These are phyloP conservation scores for Machaerirhynchus nigripectus DNA, from an alignment of 2,113 vertebrate genomes.

Conservation along the genomic window DNA sequence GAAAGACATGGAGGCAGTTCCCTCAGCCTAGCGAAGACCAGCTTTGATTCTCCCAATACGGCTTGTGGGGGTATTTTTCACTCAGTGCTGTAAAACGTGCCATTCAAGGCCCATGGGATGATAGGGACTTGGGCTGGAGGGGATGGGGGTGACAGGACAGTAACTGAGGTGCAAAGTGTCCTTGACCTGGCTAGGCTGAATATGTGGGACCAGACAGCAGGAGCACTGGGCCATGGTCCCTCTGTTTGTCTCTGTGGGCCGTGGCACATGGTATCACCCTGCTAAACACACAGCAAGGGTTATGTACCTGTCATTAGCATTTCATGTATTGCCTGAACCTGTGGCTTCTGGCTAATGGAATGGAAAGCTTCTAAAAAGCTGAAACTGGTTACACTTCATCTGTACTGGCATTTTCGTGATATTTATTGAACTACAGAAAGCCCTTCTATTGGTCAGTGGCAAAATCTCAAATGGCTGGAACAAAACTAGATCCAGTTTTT, in stretches of 20 bases:
- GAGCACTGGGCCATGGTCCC: neutral
- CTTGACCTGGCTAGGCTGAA: neutral
- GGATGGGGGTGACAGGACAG: neutral
- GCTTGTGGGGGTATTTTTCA: neutral
- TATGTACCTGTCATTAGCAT: rapidly evolving
- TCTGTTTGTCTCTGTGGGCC: neutral
- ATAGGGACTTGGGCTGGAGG: neutral
- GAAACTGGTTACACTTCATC: neutral
- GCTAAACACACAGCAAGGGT: neutral
- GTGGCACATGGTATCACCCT: no score
- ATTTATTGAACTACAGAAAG: neutral
- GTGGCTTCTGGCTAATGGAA: neutral
- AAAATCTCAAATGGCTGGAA: neutral
- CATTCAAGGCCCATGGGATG: neutral
- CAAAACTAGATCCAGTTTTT: neutral
- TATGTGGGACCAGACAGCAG: neutral
- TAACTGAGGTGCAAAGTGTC: neutral
- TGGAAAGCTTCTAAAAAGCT: neutral
- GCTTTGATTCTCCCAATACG: neutral
- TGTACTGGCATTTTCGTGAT: neutral
- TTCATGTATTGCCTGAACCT: neutral
- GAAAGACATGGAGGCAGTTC: neutral
- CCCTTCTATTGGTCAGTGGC: neutral
- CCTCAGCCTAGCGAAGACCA: neutral
- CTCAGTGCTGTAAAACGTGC: rapidly evolving